Conservation (phyloP, 2,888 invertebrate species). For the Pollenia griseotomentosa region DNA sequence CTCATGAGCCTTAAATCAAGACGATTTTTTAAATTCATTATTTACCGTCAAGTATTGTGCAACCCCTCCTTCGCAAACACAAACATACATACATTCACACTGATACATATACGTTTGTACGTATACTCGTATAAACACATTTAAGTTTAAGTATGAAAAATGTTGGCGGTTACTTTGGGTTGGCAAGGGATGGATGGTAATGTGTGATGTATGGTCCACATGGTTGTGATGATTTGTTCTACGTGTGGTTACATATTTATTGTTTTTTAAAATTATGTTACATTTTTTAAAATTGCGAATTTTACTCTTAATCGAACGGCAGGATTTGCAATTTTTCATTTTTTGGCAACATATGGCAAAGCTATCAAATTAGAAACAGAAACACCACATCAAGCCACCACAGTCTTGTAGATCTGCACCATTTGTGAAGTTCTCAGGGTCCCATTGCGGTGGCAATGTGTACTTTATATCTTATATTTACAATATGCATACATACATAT, state of each 20-base stretch:
- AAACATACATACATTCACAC: background rate
- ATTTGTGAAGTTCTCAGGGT: slow-evolving; percentile 61
- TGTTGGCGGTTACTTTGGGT: slow-evolving; percentile 52
- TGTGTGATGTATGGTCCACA: slow-evolving; percentile 57
- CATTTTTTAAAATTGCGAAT: slow-evolving; percentile 71
- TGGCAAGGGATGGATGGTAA: slow-evolving; percentile 62
- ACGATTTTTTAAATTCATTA: slow-evolving; percentile 44
- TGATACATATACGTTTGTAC: background rate
- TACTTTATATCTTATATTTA: slow-evolving; percentile 43
- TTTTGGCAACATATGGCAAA: slow-evolving; percentile 78
- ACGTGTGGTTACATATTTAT: slow-evolving; percentile 75
- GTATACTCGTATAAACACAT: slow-evolving; percentile 19
- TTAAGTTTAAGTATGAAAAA: slow-evolving; percentile 55
- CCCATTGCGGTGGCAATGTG: slow-evolving; percentile 57
- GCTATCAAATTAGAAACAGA: slow-evolving; percentile 78
- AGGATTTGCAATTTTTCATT: slow-evolving; percentile 77
- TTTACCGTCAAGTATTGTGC: slow-evolving; percentile 31
- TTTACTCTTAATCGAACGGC: slow-evolving; percentile 66
- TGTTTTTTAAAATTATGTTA: slow-evolving; percentile 69
- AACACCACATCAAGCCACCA: slow-evolving; percentile 69
- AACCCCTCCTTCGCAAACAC: slow-evolving; percentile 63
- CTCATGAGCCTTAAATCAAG: slow-evolving; percentile 35
- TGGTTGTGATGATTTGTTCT: slow-evolving; percentile 73
- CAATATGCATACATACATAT: slow-evolving; percentile 14
- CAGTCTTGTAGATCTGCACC: slow-evolving; percentile 35